Evolutionary conservation across 2,888 invertebrate species (phyloP), one percentile per base, ranked within the genome.

Genomic region (Perithous albicinctus): DNA sequence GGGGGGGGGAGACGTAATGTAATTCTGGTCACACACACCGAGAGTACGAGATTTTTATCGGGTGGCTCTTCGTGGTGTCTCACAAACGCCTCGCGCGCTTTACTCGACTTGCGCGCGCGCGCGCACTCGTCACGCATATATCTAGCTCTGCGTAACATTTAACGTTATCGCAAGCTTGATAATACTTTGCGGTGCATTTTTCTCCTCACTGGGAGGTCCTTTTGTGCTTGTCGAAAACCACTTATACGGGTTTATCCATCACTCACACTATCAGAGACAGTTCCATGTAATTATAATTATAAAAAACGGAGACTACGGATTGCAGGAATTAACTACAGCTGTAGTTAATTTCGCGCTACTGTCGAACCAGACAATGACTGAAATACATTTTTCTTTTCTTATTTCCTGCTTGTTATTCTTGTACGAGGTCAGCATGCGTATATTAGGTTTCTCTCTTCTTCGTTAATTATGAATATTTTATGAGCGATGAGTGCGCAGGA

Each of bases 21-120:
- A 89, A 91, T 91, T 91, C 91, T 86, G 90, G 90, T 91, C 91
- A 90, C 91, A 90, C 76, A 76, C 83, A 83, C 84, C 82, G 82
- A 84, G 84, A 85, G 87, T 86, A 86, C 84, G 77, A 90, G 90
- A 91, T 90, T 87, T 86, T 87, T 89, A 90, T 90, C 90, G 66
- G 72, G 81, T 70, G 61, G 73, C 82, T 84, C 85, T 83, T 80
- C 82, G 82, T 82, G 86, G 84, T 86, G 85, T 83, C 87, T 86
- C 86, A 79, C 74, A 84, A 87, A 89, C 89, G 88, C 89, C 88
- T 88, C 87, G 63, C 67, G 75, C 86, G 86, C 88, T 72, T 63
- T 15, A 20, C 48, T 48, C 43, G 15, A 15, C 38, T 4, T 1
- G 26, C 63, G 46, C 59, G 74, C 67, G 54, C 70, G 70, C 80